Percentiles rank a stretch among this genome's conserved stretches.
These are phyloP conservation scores for Drosophila longiperda DNA, from an alignment of 2,888 invertebrate genomes.

Conservation along the genomic window DNA sequence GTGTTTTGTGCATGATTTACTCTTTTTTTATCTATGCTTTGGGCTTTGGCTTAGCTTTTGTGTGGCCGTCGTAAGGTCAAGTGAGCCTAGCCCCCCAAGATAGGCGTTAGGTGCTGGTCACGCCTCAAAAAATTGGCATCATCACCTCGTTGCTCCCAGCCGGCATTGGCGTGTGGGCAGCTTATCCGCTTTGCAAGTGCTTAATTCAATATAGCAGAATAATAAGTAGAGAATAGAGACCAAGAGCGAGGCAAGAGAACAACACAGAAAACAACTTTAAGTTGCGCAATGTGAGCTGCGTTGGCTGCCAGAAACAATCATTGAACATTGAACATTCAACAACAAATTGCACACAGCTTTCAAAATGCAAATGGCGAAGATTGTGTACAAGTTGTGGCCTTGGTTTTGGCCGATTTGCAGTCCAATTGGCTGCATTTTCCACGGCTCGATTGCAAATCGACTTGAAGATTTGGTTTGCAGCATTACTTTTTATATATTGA, in stretches of 20 bases:
- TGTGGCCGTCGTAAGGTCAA: slow-evolving; percentile 61
- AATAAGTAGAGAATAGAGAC: slow-evolving; percentile 18
- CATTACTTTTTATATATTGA: neutral
- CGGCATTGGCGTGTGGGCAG: slow-evolving; percentile 60
- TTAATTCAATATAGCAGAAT: slow-evolving; percentile 53
- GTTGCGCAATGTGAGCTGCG: slow-evolving; percentile 58
- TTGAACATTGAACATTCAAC: slow-evolving; percentile 11
- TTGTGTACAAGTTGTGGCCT: slow-evolving; percentile 18
- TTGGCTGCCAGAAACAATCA: slow-evolving; percentile 39
- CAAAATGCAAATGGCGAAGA: slow-evolving; percentile 30
- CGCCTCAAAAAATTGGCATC: slow-evolving; percentile 30
- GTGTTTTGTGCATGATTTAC: slow-evolving; percentile 11
- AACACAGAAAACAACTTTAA: slow-evolving; percentile 26
- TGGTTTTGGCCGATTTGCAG: slow-evolving; percentile 2
- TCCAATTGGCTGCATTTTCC: slow-evolving; percentile 1
- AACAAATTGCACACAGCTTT: slow-evolving; percentile 31
- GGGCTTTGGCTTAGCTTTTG: slow-evolving; percentile 31
- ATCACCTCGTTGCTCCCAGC: slow-evolving; percentile 32
- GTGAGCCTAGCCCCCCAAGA: slow-evolving; percentile 43
- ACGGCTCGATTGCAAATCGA: neutral
- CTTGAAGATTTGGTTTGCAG: neutral
- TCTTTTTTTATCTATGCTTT: slow-evolving; percentile 42
- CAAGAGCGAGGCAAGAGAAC: neutral
- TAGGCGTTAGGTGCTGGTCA: slow-evolving; percentile 15
- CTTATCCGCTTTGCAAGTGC: slow-evolving; percentile 75